Evolutionary conservation across 2,888 invertebrate species (phyloP), one percentile per base, ranked within the genome.

Genomic region (Trichopria drosophilae): DNA sequence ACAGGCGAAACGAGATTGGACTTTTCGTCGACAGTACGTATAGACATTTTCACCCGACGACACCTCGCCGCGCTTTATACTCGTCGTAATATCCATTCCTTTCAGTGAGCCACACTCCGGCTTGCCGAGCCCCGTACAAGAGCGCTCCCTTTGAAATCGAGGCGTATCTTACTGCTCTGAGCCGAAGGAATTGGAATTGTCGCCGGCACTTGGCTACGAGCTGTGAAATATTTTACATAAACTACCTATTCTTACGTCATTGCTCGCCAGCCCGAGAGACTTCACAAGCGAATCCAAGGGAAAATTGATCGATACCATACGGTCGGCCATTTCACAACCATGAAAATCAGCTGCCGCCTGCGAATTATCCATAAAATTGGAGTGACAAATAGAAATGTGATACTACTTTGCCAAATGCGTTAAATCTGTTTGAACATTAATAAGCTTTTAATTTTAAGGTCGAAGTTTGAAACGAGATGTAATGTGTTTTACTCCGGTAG

Each of bases 181-280:
- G n/a, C n/a, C 28, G 5, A 24, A 31, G 13, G 43, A 50, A 43
- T 44, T 24, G 44, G 32, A 44, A 50, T 50, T 37, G 43, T 39
- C 44, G 24, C 37, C 22, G 19, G 39, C 37, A 31, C 22, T 37
- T 6, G 50, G 34, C 9, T 46, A 20, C 20, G 19, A 10, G 34
- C 35, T 13, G 23, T 40, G 34, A 35, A 40, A 45, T 45, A 51
- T 51, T 51, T 51, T 51, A 45, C 45, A 45, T 40, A 45, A 51
- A 45, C 40, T 39, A 20, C 31, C 39, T 37, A 28, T 36, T 23
- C n/a, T n/a, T n/a, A n/a, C n/a, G n/a, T n/a, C n/a, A n/a, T n/a
- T 43, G 12, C 36, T 19, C n/a, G 9, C 5, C 6, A 3, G 23
- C 9, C 3, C 26, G 16, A 23, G 24, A 18, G 4, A 18, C 13